A percentile compares a stretch with the other conserved stretches of the same genome.
phyloP scores from a whole-genome alignment of 2,113 vertebrate species.

The Entosphenus tridentatus region DNA sequence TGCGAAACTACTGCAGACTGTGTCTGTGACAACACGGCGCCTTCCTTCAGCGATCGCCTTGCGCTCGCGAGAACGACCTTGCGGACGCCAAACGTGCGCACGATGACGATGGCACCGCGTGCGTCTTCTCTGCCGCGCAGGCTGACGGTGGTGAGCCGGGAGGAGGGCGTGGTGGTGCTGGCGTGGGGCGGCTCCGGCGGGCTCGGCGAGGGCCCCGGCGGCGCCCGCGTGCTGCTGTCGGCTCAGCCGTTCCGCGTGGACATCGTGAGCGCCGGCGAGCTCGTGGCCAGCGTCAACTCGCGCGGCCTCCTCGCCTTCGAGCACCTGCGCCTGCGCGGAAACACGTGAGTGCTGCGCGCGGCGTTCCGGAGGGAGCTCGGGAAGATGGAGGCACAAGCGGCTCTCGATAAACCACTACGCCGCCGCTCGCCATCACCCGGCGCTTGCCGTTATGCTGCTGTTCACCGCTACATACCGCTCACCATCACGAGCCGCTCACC shows the following conservation, averaged over 20 bases:
- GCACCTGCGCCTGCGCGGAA: slow-evolving; percentile 49
- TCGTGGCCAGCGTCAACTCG: slow-evolving; percentile 62
- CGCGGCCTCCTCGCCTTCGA: slow-evolving; percentile 57
- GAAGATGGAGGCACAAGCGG: not conserved
- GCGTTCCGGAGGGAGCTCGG: not conserved
- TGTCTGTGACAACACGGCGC: too few relatives aligned
- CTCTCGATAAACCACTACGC: too few relatives aligned
- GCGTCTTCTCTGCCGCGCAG: slow-evolving; percentile 16
- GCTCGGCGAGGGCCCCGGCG: too few relatives aligned
- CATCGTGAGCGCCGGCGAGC: slow-evolving; percentile 39
- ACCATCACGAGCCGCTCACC: too few relatives aligned
- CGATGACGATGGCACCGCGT: too few relatives aligned
- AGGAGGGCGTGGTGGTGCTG: slow-evolving; percentile 49
- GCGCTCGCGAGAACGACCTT: too few relatives aligned
- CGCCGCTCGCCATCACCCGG: too few relatives aligned
- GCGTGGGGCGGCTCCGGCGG: slow-evolving; percentile 27
- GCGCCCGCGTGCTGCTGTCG: slow-evolving; percentile 31
- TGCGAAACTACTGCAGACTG: too few relatives aligned
- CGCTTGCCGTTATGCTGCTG: too few relatives aligned
- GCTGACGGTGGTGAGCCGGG: slow-evolving; percentile 38
- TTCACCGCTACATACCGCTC: too few relatives aligned
- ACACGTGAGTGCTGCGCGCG: slow-evolving; percentile 40
- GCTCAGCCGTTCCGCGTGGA: slow-evolving; percentile 55
- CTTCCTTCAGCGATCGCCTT: too few relatives aligned
- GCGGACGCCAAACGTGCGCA: too few relatives aligned